phyloP scores from a whole-genome alignment of 1,140 invertebrate species.

The Apis cerana region DNA sequence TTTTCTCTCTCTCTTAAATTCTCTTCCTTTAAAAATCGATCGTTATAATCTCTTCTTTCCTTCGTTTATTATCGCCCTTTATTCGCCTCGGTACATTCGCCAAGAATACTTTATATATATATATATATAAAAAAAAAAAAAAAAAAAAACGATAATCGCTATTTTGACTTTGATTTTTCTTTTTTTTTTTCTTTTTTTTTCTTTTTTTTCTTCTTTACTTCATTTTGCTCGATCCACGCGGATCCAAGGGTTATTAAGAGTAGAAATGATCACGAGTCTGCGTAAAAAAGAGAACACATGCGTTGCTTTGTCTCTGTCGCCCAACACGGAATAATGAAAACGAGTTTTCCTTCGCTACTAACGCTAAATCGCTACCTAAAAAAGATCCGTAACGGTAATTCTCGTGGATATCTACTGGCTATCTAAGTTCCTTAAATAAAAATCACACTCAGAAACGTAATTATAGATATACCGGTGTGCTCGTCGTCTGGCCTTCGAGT shows the following conservation, averaged over 20 bases:
- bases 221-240: too few relatives aligned
- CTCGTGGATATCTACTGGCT: constrained; percentile 43
- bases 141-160: not conserved
- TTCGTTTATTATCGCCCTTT: too few relatives aligned
- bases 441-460: constrained; percentile 78
- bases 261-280: constrained; percentile 40
- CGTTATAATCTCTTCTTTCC: too few relatives aligned
- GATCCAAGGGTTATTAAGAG: not conserved
- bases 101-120: not conserved
- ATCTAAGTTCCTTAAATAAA: constrained; percentile 69
- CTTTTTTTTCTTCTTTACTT: too few relatives aligned
- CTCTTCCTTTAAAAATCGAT: too few relatives aligned
- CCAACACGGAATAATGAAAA: constrained; percentile 38
- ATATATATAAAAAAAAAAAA: too few relatives aligned
- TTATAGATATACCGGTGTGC: constrained; percentile 29
- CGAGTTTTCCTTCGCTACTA: not conserved
- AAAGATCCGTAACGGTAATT: not conserved
- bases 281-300: constrained; percentile 58
- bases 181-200: too few relatives aligned
- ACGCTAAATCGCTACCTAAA: constrained; percentile 32
- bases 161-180: not conserved
- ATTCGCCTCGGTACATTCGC: not conserved
- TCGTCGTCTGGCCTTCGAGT: not conserved
- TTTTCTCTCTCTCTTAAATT: not conserved
- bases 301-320: constrained; percentile 3